Evolutionary conservation across 2,797 vertebrate genomes (phyloP).

Genomic region (Artibeus lituratus): DNA sequence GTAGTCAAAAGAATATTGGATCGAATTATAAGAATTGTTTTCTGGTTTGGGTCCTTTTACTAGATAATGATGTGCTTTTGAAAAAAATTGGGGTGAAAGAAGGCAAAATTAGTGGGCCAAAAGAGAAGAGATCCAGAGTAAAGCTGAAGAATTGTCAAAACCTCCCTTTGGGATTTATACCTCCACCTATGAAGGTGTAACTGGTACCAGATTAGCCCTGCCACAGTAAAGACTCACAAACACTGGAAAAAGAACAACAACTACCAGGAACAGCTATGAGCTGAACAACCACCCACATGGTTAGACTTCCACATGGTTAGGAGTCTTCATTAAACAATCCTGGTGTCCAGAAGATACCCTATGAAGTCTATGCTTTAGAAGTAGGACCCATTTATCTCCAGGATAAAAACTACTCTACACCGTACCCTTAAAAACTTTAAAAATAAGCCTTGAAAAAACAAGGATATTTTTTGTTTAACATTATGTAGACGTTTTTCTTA

Average conservation of each 20-base stretch:
- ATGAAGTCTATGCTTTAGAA: neutral
- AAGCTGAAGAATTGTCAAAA: neutral
- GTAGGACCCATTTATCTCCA: neutral
- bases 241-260: neutral
- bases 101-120: neutral
- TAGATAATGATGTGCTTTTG: neutral
- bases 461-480: neutral
- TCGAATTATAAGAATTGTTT: constrained; percentile 4
- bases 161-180: neutral
- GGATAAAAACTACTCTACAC: neutral
- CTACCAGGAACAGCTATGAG: neutral
- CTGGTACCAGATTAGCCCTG: neutral
- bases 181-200: neutral
- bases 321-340: neutral
- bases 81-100: neutral
- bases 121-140: neutral
- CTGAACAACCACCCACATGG: neutral
- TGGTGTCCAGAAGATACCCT: neutral
- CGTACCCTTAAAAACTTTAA: neutral
- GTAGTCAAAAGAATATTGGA: neutral
- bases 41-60: constrained; percentile 28
- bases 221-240: neutral
- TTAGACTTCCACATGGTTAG: neutral
- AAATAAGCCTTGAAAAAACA: neutral
- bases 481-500: constrained; percentile 22